These are phyloP conservation scores for Rhagoletis zephyria DNA, from an alignment of 1,140 invertebrate genomes.

Conservation along the genomic window DNA sequence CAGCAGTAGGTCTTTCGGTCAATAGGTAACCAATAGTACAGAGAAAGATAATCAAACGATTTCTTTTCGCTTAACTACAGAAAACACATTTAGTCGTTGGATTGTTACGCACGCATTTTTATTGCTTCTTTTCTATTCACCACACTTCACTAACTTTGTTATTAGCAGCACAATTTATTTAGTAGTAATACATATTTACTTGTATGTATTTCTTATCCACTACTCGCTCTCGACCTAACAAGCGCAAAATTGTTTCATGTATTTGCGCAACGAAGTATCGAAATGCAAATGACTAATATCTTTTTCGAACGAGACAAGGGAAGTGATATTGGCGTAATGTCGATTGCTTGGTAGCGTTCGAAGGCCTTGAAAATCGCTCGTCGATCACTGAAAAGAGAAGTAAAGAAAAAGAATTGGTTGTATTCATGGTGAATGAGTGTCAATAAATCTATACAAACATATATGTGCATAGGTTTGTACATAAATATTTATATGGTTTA, in stretches of 20 bases:
- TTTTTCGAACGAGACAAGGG: constrained; percentile 6
- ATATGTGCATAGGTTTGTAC: neutral
- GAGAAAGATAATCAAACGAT: neutral
- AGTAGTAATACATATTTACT: no score
- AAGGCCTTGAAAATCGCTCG: constrained; percentile 22
- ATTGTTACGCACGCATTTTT: neutral
- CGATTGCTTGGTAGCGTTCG: neutral
- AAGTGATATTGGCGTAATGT: constrained; percentile 2
- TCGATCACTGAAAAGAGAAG: constrained; percentile 27
- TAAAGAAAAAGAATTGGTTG: neutral
- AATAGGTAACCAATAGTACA: neutral
- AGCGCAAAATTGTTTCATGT: constrained; percentile 1
- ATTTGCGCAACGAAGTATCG: neutral
- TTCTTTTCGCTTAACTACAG: constrained; percentile 8
- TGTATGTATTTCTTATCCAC: neutral
- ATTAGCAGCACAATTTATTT: neutral
- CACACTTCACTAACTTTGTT: neutral
- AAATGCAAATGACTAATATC: constrained; percentile 41
- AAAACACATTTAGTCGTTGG: neutral
- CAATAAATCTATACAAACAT: neutral
- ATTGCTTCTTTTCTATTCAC: neutral
- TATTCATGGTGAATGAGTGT: neutral
- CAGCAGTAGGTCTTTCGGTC: constrained; percentile 34
- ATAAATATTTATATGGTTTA: no score
- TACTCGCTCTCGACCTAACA: neutral